Base-by-base conservation (phyloP, 2,113 vertebrate genomes). In the Ophthalmotilapia sp. region DNA sequence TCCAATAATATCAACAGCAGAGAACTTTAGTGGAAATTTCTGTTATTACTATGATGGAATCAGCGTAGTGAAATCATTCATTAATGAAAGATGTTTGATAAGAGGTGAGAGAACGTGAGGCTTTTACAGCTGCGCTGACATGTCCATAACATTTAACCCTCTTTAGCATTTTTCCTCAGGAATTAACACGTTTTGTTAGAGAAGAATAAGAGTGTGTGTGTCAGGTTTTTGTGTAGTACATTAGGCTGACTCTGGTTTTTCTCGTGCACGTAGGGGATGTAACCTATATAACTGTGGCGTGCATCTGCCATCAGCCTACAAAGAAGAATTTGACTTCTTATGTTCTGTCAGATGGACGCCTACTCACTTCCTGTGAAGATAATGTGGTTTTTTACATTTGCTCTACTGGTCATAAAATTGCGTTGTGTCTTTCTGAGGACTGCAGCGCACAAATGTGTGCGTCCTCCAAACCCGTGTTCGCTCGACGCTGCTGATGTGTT, bases 291-390 rank as follows among this genome's bases (percentile, higher is more conserved):
- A 77, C 45, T 77, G 17, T 77, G 42, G 70, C 9, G 6, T n/a
- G 13, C 68, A 6, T 55, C 54, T 84, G 70, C 42, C 79, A 38
- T 86, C 36, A 45, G 56, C 87, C 85, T 42, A 53, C 62, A 17
- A 29, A 70, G 6, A 80, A 19, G 45, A 14, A 45, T 60, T 33
- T 47, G 49, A 40, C n/a, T 79, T 82, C 31, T 82, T 75, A 0
- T 19, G 38, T 82, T 83, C 11, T 31, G 54, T 87, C 40, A 42
- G 53, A 58, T 85, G 40, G 60, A 87, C 82, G 51, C 88, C 89
- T 73, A 90, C 89, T 88, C 88, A 86, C 88, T 93, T 94, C 91
- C 91, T 92, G 70, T 90, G 77, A 82, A 81, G 75, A 91, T 90
- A 29, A 81, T 62, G 31, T 85, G 38, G 10, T 9, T 83, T 81